These are phyloP conservation scores for Bombus pascuorum DNA, from an alignment of 1,140 invertebrate genomes.

Conservation along the genomic window DNA sequence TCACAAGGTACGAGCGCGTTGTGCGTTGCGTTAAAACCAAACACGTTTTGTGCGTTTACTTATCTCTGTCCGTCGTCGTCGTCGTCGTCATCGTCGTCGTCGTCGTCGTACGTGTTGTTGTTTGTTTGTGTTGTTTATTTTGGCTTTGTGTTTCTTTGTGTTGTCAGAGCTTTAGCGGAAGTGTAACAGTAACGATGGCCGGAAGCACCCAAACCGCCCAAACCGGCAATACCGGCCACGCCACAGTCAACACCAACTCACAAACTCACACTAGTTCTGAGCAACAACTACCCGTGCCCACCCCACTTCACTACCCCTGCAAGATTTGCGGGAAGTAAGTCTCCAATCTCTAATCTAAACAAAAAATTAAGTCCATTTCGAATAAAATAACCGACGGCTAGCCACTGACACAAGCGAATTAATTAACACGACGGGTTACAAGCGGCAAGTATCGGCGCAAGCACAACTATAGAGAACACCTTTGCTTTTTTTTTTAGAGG, in stretches of 20 bases:
- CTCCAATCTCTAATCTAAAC: constrained; percentile 81
- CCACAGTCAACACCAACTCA: constrained; percentile 84
- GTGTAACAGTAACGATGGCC: constrained; percentile 88
- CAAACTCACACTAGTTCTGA: constrained; percentile 83
- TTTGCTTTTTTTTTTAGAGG: constrained; percentile 46
- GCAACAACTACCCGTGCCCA: constrained; percentile 82
- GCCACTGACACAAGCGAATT: constrained; percentile 41
- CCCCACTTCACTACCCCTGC: constrained; percentile 90
- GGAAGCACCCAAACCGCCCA: constrained; percentile 89
- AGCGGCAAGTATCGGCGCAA: constrained; percentile 62
- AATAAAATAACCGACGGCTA: constrained; percentile 10
- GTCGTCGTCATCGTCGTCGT: constrained; percentile 58
- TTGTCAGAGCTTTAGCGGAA: constrained; percentile 90
- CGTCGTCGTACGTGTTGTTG: constrained; percentile 65
- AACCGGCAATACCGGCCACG: constrained; percentile 82
- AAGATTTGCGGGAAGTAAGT: constrained; percentile 99
- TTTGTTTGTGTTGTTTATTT: constrained; percentile 83
- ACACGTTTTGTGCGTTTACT: constrained; percentile 59
- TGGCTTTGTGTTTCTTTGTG: constrained; percentile 83
- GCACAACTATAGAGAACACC: constrained; percentile 35
- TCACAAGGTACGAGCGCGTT: constrained; percentile 61
- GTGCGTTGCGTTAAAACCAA: constrained; percentile 69
- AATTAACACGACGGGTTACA: constrained; percentile 28
- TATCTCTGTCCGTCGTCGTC: constrained; percentile 63
- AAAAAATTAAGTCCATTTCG: constrained; percentile 70